Evolutionary conservation across 2,797 vertebrate genomes (phyloP).

Genomic region (Rhinoraja longicauda): DNA sequence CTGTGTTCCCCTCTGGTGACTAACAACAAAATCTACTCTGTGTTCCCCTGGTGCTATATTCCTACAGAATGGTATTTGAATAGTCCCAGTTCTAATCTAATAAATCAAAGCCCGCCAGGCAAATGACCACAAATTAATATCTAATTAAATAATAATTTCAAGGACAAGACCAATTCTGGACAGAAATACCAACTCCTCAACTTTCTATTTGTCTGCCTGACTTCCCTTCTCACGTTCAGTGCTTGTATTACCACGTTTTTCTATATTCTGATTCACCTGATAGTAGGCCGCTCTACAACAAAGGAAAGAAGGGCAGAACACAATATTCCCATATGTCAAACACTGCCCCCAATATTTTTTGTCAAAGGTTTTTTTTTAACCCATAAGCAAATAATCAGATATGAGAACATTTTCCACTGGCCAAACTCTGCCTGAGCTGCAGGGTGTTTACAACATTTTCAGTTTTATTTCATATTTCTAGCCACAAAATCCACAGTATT

Average conservation of each 20-base stretch:
- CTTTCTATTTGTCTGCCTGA: neutral
- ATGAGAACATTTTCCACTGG: neutral
- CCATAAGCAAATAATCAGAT: neutral
- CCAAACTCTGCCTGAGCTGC: neutral
- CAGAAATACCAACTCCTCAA: neutral
- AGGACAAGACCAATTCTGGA: neutral
- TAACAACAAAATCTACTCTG: neutral
- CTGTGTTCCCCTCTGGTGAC: neutral
- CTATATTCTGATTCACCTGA: neutral
- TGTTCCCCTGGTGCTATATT: neutral
- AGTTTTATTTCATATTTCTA: neutral
- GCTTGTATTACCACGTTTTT: neutral
- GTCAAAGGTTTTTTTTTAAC: neutral
- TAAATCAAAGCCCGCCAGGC: neutral
- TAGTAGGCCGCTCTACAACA: neutral
- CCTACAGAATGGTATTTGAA: neutral
- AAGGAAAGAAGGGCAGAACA: neutral
- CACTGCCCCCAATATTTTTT: neutral
- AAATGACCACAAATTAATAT: neutral
- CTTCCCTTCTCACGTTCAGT: neutral
- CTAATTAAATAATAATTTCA: neutral
- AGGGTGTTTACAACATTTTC: neutral
- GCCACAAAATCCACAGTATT: neutral
- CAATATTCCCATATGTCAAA: neutral
- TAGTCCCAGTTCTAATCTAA: neutral